Evolutionary conservation across 1,140 invertebrate species (phyloP).

Genomic region (Zaprionus vittiger): DNA sequence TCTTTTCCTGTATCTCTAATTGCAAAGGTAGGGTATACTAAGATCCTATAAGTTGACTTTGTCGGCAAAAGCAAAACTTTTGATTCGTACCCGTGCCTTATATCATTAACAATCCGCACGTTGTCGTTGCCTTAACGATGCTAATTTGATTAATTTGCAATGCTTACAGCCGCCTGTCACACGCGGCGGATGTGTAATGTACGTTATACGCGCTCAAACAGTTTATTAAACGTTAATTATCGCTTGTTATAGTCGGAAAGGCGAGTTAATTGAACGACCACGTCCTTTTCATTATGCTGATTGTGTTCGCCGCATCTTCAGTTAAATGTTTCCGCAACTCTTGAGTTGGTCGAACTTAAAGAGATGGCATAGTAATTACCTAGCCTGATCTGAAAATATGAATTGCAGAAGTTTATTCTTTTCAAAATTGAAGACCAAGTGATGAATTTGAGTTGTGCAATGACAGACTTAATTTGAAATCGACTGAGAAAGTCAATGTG

Average conservation of each 20-base stretch:
- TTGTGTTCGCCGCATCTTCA: slow-evolving; percentile 44
- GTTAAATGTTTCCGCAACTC: neutral
- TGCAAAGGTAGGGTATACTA: too few relatives aligned
- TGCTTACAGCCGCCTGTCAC: slow-evolving; percentile 43
- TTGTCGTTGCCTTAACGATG: slow-evolving; percentile 58
- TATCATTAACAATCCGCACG: slow-evolving; percentile 44
- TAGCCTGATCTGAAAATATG: neutral
- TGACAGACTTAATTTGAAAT: too few relatives aligned
- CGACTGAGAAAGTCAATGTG: too few relatives aligned
- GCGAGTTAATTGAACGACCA: slow-evolving; percentile 66
- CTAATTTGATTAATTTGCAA: slow-evolving; percentile 80
- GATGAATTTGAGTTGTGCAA: too few relatives aligned
- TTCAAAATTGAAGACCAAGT: neutral
- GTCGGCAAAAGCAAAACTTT: neutral
- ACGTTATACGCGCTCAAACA: slow-evolving; percentile 45
- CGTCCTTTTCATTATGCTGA: slow-evolving; percentile 70
- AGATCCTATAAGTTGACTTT: too few relatives aligned
- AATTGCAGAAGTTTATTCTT: neutral
- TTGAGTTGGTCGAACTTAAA: slow-evolving; percentile 7
- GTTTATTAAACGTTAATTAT: slow-evolving; percentile 81
- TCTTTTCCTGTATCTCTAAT: too few relatives aligned
- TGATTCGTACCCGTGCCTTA: neutral
- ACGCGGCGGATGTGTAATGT: slow-evolving; percentile 73
- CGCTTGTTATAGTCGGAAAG: slow-evolving; percentile 65
- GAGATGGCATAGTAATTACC: neutral